Percentiles rank a stretch among this genome's conserved stretches.
Evolutionary conservation across 2,888 invertebrate genomes (phyloP).

Genomic region (Drosophila setosimentum): DNA sequence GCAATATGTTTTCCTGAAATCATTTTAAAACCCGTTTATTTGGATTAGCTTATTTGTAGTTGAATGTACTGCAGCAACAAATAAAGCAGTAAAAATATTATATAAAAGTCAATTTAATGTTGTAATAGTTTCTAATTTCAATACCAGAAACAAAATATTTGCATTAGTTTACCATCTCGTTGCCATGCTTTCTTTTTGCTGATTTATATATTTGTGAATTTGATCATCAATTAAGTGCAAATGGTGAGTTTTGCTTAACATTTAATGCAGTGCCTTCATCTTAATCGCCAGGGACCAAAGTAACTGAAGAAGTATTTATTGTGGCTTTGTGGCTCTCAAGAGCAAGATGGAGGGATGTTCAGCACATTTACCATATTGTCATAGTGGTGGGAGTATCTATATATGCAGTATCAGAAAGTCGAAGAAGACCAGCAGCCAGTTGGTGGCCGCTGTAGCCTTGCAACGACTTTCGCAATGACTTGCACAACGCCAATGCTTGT

Average conservation of each 20-base stretch:
- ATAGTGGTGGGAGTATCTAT: not conserved
- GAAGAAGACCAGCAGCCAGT: slow-evolving; percentile 1
- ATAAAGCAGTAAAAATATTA: not conserved
- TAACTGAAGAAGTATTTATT: slow-evolving; percentile 14
- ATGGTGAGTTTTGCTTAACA: not conserved
- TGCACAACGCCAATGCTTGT: slow-evolving; percentile 56
- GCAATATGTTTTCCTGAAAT: not conserved
- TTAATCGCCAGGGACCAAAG: not conserved
- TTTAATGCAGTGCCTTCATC: not conserved
- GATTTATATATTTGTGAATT: not conserved
- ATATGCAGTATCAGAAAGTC: slow-evolving; percentile 7
- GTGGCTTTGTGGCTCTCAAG: slow-evolving; percentile 15
- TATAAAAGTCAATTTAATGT: not conserved
- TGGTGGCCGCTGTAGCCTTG: slow-evolving; percentile 14
- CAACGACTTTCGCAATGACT: slow-evolving; percentile 43
- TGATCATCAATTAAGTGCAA: slow-evolving; percentile 4
- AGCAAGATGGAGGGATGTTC: not conserved
- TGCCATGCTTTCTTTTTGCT: not conserved
- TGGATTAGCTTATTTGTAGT: not conserved
- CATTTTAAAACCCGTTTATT: not conserved
- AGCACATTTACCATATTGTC: slow-evolving; percentile 26
- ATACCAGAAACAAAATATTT: too few relatives aligned
- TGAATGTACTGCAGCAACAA: not conserved
- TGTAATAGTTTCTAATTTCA: too few relatives aligned
- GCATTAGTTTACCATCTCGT: not conserved